Conservation (phyloP, 64 coral and sea anemone genomes). For the Acropora yongei region DNA sequence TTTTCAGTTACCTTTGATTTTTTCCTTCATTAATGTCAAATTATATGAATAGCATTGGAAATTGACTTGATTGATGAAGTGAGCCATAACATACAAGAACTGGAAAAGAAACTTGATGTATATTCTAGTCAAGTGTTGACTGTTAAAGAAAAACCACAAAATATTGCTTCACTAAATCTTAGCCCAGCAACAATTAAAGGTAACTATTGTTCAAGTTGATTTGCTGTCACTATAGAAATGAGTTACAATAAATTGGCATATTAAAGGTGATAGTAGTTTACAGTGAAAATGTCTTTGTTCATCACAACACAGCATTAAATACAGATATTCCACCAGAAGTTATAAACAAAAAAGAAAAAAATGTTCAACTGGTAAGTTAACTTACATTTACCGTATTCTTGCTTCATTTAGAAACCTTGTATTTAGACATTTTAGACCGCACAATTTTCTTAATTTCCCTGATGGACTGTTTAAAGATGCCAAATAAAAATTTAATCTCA, state of each 20-base stretch:
- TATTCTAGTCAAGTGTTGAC: slow-evolving; percentile 57
- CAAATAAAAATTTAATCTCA: too few species aligned
- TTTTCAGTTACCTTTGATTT: neutral
- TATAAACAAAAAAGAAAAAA: slow-evolving; percentile 70
- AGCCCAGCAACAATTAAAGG: slow-evolving; percentile 68
- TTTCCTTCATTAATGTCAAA: neutral
- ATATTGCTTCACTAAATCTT: neutral
- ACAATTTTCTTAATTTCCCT: too few species aligned
- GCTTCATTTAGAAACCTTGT: too few species aligned
- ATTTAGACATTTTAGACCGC: too few species aligned
- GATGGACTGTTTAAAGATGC: too few species aligned
- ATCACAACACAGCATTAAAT: slow-evolving; percentile 15
- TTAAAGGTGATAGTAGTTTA: too few species aligned
- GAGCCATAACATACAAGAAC: slow-evolving; percentile 59
- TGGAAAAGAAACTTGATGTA: slow-evolving; percentile 54
- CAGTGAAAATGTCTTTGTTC: neutral
- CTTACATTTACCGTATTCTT: too few species aligned
- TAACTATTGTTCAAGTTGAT: neutral
- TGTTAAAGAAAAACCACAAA: slow-evolving; percentile 28
- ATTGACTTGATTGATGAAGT: slow-evolving; percentile 83
- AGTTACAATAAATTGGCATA: too few species aligned
- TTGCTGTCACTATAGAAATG: too few species aligned
- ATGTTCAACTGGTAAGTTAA: neutral
- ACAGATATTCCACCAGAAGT: slow-evolving; percentile 59
- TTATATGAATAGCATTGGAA: slow-evolving; percentile 66